phyloP scores from a whole-genome alignment of 2,797 vertebrate genomes.

The Tamandua tetradactyla region DNA sequence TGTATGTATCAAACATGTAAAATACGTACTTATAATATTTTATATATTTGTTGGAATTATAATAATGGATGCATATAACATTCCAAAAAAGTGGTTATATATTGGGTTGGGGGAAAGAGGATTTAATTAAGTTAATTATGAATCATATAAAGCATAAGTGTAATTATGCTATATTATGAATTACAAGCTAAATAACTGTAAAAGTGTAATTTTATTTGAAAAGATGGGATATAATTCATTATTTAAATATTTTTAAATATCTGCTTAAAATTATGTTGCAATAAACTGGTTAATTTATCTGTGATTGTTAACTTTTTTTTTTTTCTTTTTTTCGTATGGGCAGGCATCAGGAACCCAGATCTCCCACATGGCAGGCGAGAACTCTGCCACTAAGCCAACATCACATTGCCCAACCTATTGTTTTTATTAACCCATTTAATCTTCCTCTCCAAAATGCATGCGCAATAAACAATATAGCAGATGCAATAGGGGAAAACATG shows the following conservation, averaged over 20 bases:
- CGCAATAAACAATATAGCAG: not conserved
- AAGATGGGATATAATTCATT: not conserved
- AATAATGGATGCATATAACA: not conserved
- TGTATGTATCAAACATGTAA: not conserved
- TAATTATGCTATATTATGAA: not conserved
- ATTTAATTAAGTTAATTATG: not conserved
- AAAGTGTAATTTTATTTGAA: not conserved
- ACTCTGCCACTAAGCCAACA: no score
- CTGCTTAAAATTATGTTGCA: not conserved
- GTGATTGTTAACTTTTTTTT: not conserved
- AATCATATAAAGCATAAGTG: not conserved
- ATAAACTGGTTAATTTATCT: not conserved
- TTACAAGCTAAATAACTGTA: not conserved
- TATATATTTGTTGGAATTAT: not conserved
- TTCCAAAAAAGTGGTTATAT: not conserved
- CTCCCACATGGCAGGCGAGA: no score
- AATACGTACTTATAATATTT: not conserved
- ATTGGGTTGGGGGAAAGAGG: not conserved
- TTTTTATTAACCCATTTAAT: not conserved
- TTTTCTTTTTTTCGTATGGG: no score
- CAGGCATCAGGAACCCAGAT: no score
- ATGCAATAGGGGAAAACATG: not conserved
- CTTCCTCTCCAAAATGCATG: not conserved
- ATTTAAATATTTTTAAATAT: not conserved
- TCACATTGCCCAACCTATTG: no score